Evolutionary conservation across 2,888 invertebrate species (phyloP).

Genomic region (Plagiodera versicolora): DNA sequence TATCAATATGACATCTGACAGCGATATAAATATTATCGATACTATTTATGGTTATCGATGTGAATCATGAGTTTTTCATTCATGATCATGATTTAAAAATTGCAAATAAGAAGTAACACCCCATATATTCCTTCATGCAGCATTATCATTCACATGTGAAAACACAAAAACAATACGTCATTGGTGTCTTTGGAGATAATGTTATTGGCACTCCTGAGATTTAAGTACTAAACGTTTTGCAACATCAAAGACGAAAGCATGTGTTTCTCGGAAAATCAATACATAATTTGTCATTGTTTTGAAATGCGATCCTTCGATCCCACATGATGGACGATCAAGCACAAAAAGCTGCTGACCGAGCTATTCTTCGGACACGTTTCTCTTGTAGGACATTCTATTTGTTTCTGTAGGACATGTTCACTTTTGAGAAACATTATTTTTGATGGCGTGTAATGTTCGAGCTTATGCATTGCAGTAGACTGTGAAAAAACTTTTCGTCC

Average conservation of each 20-base stretch:
- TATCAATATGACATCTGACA: too few species aligned
- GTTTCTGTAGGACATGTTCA: not conserved
- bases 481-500: conserved; percentile 3
- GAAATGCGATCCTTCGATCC: conserved; percentile 14
- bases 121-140: too few species aligned
- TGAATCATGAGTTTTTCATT: too few species aligned
- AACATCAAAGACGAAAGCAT: not conserved
- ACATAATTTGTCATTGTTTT: conserved; percentile 12
- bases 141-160: too few species aligned
- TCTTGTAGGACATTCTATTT: conserved; percentile 2
- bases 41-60: too few species aligned
- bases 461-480: conserved; percentile 18
- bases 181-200: too few species aligned
- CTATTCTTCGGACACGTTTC: conserved; percentile 17
- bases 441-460: conserved; percentile 21
- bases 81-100: too few species aligned
- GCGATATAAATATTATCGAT: too few species aligned
- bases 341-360: not conserved
- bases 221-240: not conserved
- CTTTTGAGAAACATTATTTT: conserved; percentile 20
- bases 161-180: too few species aligned
- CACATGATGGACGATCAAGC: conserved; percentile 10
- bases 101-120: too few species aligned
- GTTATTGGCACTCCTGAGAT: too few species aligned
- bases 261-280: conserved; percentile 3